Evolutionary conservation across 2,113 vertebrate genomes (phyloP), one percentile per base, ranked within the genome.

Genomic region (Setophaga kirtlandii): DNA sequence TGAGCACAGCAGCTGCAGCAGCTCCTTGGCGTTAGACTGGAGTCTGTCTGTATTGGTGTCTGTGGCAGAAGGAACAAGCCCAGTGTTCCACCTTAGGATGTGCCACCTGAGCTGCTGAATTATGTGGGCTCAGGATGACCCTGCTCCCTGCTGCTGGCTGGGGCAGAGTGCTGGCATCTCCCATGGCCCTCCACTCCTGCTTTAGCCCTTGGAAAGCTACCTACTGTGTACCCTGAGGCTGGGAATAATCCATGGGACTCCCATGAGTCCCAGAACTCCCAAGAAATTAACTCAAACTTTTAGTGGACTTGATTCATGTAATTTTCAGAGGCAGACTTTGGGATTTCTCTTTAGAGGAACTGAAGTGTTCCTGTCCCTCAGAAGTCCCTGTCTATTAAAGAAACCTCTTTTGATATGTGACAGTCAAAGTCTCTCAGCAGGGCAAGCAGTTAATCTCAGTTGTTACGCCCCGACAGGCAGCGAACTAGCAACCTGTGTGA

Each of bases 151-250:
- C 17, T 0, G 2, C 53, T 2, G 2, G 41, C 46, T 9, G 2
- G 18, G 55, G 6, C 28, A 83, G 68, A 65, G 56, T 2, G 0
- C 65, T 79, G 62, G n/a, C 35, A 46, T 41, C 18, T 46, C 12
- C 59, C 63, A 17, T 12, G 30, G 19, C 9, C 6, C 11, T 68
- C 16, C 30, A 46, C 13, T 70, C 47, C 41, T 70, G 44, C 56
- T 78, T 81, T 52, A n/a, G 31, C 30, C 49, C 39, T 74, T 81
- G 56, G 60, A 86, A 86, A 77, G 11, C 18, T 37, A 28, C 6
- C 19, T 63, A 7, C 68, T 50, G 55, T 2, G 0, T 50, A 63
- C 0, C 0, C 13, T 64, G 47, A 44, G 37, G 46, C n/a, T 81
- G 37, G 17, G 20, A 23, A 28, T 46, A 53, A 23, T 69, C 20